These are phyloP conservation scores for Perca schrenkii DNA, from an alignment of 2,113 vertebrate genomes.

Conservation along the genomic window DNA sequence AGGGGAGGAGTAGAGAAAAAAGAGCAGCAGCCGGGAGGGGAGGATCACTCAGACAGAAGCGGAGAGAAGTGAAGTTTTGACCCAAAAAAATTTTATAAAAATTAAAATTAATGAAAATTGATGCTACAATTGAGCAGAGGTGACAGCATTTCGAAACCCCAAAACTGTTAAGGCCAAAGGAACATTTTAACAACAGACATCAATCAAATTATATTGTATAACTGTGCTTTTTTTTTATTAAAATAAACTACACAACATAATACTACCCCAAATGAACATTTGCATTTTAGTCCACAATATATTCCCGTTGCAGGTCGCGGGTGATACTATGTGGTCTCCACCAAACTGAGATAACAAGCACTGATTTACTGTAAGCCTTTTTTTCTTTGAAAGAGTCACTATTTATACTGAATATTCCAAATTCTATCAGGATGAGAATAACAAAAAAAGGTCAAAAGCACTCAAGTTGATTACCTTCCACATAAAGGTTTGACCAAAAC, in stretches of 20 bases:
- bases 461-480: neutral
- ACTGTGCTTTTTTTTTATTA: neutral
- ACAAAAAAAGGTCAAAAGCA: neutral
- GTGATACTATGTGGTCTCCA: neutral
- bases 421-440: neutral
- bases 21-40: neutral
- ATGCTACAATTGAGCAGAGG: neutral
- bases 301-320: neutral
- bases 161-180: neutral
- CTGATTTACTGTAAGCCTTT: neutral
- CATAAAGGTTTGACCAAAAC: neutral
- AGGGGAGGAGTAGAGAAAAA: neutral
- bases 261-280: neutral
- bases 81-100: neutral
- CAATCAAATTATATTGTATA: neutral
- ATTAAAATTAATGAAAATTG: neutral
- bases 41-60: neutral
- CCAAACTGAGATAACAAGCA: neutral
- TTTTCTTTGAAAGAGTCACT: neutral
- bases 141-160: neutral
- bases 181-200: neutral
- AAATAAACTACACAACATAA: neutral
- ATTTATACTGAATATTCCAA: neutral
- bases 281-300: neutral
- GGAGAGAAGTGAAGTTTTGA: neutral